Conservation (phyloP, 2,113 vertebrate genomes). For the Brachirus orientalis region DNA sequence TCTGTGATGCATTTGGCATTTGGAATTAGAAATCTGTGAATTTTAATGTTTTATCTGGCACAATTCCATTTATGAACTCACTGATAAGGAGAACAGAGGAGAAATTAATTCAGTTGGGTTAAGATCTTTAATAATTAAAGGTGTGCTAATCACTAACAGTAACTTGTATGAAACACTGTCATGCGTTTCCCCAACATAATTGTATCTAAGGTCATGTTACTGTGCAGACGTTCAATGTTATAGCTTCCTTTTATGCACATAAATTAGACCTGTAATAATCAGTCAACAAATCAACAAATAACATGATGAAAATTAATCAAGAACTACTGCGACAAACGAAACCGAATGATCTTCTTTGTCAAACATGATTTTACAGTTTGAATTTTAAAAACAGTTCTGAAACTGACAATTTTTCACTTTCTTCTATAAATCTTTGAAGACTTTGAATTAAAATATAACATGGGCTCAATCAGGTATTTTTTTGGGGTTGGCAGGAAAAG, state of each 20-base stretch:
- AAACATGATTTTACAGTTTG: too few relatives aligned
- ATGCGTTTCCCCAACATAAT: neutral
- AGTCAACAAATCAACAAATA: neutral
- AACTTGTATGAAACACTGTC: too few relatives aligned
- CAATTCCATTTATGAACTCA: too few relatives aligned
- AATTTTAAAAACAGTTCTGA: too few relatives aligned
- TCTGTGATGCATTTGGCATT: constrained; percentile 25
- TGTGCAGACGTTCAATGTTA: neutral
- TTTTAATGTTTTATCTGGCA: neutral
- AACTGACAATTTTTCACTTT: too few relatives aligned
- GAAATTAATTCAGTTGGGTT: too few relatives aligned
- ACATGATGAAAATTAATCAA: neutral
- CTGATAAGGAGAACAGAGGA: neutral
- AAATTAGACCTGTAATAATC: neutral
- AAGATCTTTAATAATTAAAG: too few relatives aligned
- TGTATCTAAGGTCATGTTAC: neutral
- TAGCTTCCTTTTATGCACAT: neutral
- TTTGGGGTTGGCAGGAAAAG: too few relatives aligned
- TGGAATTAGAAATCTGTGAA: neutral
- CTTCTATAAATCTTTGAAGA: too few relatives aligned
- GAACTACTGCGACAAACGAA: neutral
- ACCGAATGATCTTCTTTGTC: neutral
- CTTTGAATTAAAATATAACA: too few relatives aligned
- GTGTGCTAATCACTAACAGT: neutral
- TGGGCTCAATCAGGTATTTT: too few relatives aligned